phyloP scores from a whole-genome alignment of 2,797 vertebrate genomes.

The Rhinogobio ventralis region DNA sequence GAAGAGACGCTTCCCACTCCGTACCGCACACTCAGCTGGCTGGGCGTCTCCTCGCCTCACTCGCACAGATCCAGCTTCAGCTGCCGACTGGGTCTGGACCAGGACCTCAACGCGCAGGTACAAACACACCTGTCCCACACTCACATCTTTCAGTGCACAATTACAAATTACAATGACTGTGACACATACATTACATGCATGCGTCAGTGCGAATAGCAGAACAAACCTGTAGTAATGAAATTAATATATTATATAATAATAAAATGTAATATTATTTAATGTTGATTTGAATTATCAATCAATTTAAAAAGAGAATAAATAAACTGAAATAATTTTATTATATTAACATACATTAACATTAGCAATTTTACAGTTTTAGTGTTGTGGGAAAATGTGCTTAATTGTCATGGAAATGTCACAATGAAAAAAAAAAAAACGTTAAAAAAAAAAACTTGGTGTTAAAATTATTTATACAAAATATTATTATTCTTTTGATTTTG shows the following conservation, averaged over 20 bases:
- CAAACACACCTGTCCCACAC: neutral
- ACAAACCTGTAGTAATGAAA: neutral
- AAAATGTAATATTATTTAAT: neutral
- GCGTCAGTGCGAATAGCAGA: neutral
- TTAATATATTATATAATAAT: neutral
- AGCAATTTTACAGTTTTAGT: neutral
- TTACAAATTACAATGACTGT: too few relatives aligned
- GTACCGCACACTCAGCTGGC: slow-evolving; percentile 79
- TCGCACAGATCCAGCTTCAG: slow-evolving; percentile 77
- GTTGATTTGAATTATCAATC: neutral
- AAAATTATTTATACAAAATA: neutral
- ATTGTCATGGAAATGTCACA: neutral
- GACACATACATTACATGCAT: neutral
- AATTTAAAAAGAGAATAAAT: neutral
- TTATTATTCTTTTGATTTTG: neutral
- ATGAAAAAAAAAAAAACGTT: neutral
- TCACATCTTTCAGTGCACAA: neutral
- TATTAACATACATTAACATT: neutral
- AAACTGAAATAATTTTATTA: neutral
- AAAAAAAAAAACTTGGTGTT: neutral
- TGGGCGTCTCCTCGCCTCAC: slow-evolving; percentile 74
- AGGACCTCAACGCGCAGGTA: slow-evolving; percentile 76
- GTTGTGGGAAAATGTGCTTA: neutral
- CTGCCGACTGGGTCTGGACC: slow-evolving; percentile 75
- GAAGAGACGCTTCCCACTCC: slow-evolving; percentile 75